Evolutionary conservation across 1,140 invertebrate genomes (phyloP), one percentile per base, ranked within the genome.

Genomic region (Drosophila orena): DNA sequence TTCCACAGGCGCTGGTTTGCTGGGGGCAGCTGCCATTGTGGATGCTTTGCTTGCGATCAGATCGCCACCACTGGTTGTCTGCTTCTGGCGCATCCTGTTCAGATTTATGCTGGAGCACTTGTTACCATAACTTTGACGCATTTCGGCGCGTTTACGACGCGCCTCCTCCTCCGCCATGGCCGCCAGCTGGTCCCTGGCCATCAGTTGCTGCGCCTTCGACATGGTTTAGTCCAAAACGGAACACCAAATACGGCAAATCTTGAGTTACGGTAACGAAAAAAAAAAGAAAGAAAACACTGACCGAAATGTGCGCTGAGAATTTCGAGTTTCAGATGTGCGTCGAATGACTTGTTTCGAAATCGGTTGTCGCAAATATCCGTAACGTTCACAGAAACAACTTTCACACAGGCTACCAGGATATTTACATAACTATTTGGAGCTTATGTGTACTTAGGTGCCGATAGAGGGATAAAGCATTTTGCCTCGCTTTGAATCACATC

Each of bases 41-140:
- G 8, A n/a, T 3, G 37, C 14, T 30, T 30, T 27, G 11, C 3
- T 5, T 3, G 6, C 14, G 15, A 11, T 8, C n/a, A 27, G 11
- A 49, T 34, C n/a, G n/a, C 47, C 27, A 10, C 27, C 24, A 15
- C 27, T 34, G 47, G 27, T 17, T 3, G 30, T 20, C 12, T 61
- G 54, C 20, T 55, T 49, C 7, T 60, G 49, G 0, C 69, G 74
- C 78, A 88, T 49, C 1, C 55, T 43, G 12, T 10, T 57, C 14
- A 81, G 14, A 54, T 86, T 86, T 38, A 64, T 49, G 10, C 47
- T 78, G 42, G 81, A 86, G 0, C 64, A 52, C 58, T 75, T 69
- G 12, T 86, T 86, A 0, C 81, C 81, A 56, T 86, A 86, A 35
- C 35, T 81, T 1, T 53, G 60, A 14, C 81, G 83, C 11, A 71